phyloP scores from a whole-genome alignment of 2,797 vertebrate genomes.

The Acanthornis magna region DNA sequence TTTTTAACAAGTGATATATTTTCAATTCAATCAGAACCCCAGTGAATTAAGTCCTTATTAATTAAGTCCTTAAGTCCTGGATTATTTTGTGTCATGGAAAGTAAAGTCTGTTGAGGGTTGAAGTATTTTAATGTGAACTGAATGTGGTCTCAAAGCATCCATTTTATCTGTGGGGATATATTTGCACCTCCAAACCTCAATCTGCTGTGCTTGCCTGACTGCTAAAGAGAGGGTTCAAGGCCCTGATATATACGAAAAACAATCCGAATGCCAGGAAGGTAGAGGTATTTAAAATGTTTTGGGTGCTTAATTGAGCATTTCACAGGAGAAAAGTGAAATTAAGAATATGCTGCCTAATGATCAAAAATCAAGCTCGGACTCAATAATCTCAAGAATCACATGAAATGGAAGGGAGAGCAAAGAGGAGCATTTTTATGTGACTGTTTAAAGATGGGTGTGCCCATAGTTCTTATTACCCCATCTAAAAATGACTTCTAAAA shows the following conservation, averaged over 20 bases:
- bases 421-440: neutral
- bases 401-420: neutral
- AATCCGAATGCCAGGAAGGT: neutral
- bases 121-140: neutral
- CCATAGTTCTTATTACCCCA: neutral
- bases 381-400: neutral
- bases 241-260: neutral
- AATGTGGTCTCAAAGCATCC: neutral
- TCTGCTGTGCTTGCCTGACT: neutral
- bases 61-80: neutral
- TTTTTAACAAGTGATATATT: neutral
- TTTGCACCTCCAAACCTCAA: neutral
- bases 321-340: neutral
- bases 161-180: neutral
- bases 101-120: neutral
- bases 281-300: neutral
- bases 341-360: neutral
- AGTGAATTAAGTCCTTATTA: neutral
- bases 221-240: neutral
- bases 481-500: neutral
- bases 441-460: neutral
- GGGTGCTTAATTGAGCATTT: neutral
- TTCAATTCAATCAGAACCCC: neutral
- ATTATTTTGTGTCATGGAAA: neutral
- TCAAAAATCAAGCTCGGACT: neutral